Evolutionary conservation across 53 echinoderm and acorn worm genomes (phyloP), one percentile per base, ranked within the genome.

Genomic region (Arbacia lixula): DNA sequence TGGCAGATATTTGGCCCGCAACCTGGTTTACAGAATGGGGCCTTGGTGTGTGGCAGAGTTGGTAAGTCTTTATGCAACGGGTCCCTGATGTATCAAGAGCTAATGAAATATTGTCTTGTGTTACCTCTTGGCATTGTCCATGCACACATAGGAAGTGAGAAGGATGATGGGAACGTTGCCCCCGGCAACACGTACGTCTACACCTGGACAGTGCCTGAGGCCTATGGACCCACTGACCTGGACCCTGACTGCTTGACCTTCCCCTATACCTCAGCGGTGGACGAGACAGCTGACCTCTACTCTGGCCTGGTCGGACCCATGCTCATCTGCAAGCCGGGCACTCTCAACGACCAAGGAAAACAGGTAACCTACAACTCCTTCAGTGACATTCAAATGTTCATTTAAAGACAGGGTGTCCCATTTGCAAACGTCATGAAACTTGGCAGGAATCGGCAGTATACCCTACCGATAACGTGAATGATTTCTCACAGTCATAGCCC

Each of bases 301-400:
- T 52, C 88, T 5, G 92, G 92, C 22, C 81, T 92, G 32, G 84
- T 92, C 46, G 92, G 92, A 19, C 88, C 92, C 5, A 52, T 92
- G 19, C 51, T 92, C 22, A 71, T 92, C 50, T 92, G 92, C 50
- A 83, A 81, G 55, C 22, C 72, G 8, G 92, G 88, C 19, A 55
- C 85, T 8, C 71, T 92, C 11, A 71, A 86, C 25, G 86, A 34
- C 8, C 57, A 72, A 42, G 85, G 81, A 11, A 49, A 88, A 57
- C 65, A 35, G 78, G 86, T 86, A 6, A 58, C 24, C 12, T 5
- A 16, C 12, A n/a, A n/a, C 4, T 57, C 14, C 14, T 46, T 46
- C 49, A 46, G 49, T 46, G 14, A 10, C 14, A 46, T 46, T 46
- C 49, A 46, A 46, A n/a, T n/a, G n/a, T n/a, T n/a, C n/a, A n/a